Conservation (phyloP, 2,797 vertebrate species). For the Pitangus sulphuratus region DNA sequence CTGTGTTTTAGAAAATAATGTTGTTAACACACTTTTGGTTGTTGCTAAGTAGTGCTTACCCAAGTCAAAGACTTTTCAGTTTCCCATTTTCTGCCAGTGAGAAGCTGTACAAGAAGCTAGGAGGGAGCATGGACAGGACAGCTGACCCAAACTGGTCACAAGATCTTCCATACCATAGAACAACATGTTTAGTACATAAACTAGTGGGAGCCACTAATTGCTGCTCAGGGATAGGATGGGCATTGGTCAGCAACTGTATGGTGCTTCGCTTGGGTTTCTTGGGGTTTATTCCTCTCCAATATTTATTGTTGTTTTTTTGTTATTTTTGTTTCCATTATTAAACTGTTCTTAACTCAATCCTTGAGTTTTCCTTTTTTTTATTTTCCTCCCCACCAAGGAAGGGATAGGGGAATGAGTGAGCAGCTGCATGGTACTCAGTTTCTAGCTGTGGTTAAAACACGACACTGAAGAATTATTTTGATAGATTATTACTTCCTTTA, state of each 20-base stretch:
- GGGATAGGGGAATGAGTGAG: background rate
- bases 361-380: background rate
- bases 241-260: background rate
- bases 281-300: background rate
- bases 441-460: background rate
- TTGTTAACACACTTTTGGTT: background rate
- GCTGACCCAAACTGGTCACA: background rate
- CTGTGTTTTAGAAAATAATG: rapidly evolving
- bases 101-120: background rate
- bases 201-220: background rate
- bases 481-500: background rate
- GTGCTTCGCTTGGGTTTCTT: background rate
- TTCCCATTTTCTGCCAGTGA: background rate
- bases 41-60: background rate
- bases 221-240: background rate
- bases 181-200: background rate
- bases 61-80: background rate
- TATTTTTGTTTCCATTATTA: background rate
- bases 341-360: background rate
- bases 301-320: background rate
- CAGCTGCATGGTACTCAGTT: background rate
- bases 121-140: background rate
- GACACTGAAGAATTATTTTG: background rate
- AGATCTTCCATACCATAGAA: background rate
- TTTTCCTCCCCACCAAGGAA: background rate